These are phyloP conservation scores for Hippocampus kuda DNA, from an alignment of 2,797 vertebrate species.

Conservation along the genomic window DNA sequence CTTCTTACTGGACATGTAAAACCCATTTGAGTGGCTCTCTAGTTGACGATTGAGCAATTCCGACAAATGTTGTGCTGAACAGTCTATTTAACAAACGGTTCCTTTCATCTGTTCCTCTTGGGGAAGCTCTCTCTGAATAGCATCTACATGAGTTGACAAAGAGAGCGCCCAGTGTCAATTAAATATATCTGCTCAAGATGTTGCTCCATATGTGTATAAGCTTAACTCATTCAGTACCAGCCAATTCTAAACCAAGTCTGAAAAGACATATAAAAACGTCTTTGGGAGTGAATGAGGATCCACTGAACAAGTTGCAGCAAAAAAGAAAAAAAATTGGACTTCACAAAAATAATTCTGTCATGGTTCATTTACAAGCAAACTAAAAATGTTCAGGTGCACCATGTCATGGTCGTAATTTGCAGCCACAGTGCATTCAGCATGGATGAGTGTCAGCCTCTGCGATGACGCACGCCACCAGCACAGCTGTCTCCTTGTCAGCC, in stretches of 20 bases:
- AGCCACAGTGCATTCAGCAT: background rate
- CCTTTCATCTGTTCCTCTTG: too few species aligned
- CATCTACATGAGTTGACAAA: background rate
- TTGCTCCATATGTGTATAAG: too few species aligned
- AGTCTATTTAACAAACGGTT: background rate
- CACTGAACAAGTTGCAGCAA: background rate
- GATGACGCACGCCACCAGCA: constrained; percentile 28
- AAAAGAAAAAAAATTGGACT: background rate
- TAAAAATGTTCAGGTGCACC: background rate
- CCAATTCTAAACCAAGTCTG: too few species aligned
- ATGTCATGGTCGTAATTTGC: background rate
- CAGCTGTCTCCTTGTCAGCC: constrained; percentile 15
- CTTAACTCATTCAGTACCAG: too few species aligned
- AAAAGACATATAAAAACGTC: too few species aligned
- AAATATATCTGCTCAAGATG: too few species aligned
- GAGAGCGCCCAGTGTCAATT: background rate
- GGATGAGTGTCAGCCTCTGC: background rate
- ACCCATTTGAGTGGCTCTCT: background rate
- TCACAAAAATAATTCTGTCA: background rate
- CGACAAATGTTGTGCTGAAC: background rate
- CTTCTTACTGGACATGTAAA: background rate
- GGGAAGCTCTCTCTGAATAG: background rate
- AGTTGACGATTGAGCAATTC: background rate
- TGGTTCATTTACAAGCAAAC: background rate
- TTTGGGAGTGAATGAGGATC: too few species aligned